Evolutionary conservation across 2,888 invertebrate species (phyloP), one percentile per base, ranked within the genome.

Genomic region (Tridacna gigas): DNA sequence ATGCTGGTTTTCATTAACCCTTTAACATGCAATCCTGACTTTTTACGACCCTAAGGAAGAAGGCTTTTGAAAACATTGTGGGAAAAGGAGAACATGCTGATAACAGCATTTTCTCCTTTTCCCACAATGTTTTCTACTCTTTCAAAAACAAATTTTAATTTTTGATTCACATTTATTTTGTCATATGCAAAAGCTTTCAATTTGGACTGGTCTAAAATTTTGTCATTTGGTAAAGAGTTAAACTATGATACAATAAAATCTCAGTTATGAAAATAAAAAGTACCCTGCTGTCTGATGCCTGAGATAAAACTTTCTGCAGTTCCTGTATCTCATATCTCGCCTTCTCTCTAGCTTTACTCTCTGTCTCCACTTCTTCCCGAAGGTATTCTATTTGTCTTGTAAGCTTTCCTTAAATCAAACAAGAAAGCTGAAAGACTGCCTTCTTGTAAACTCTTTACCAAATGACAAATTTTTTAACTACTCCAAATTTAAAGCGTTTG

Each of bases 271-370:
- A 51, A 15, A 66, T 11, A 15, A 56, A 25, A 79, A 86, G 74
- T 83, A 93, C 94, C 90, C 90, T 90, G 5, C 90, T 88, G 47
- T 88, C 87, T 4, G 91, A 84, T 0, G 90, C 88, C 79, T 91
- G 90, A 37, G 91, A 91, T 22, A 94, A 74, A 7, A 90, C 91
- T 66, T 86, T 80, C 81, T 92, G 90, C 56, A 94, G 83, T 51
- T 90, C 89, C 73, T 89, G 89, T 4, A 91, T 84, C 76, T 92
- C 91, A 15, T 89, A 89, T 80, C 90, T 89, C 1, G 89, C 82
- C 45, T 83, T 85, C 9, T 83, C 80, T 80, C 89, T 91, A 0
- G 88, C 90, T 37, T 91, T 90, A 7, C 80, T 79, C 60, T 91
- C 92, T 26, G 85, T 80, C n/a, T 78, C 80, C 25, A 90, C 60